A percentile compares a stretch with the other conserved stretches of the same genome.
phyloP scores from a whole-genome alignment of 2,113 vertebrate species.

The Thinocorus orbignyianus region DNA sequence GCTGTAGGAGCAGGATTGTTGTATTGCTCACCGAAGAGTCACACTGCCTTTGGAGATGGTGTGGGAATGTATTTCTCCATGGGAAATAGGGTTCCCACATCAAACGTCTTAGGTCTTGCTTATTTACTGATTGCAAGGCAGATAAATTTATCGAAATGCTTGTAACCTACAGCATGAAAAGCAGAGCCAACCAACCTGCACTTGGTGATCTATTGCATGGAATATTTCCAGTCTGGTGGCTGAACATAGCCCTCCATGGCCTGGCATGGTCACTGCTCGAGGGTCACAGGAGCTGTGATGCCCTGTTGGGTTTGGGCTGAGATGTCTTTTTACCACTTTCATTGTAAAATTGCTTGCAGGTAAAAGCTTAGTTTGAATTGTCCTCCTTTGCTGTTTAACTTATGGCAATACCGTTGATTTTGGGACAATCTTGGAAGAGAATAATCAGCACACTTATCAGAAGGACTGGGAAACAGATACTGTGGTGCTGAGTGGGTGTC shows the following conservation, averaged over 20 bases:
- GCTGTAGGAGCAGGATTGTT: background rate
- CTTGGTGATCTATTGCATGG: background rate
- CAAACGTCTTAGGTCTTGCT: background rate
- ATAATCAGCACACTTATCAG: background rate
- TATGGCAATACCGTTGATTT: background rate
- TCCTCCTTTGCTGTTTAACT: background rate
- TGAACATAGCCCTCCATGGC: background rate
- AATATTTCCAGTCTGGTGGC: background rate
- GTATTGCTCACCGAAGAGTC: background rate
- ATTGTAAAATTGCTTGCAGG: background rate
- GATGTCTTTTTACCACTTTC: background rate
- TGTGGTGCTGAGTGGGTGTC: constrained; percentile 11
- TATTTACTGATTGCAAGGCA: background rate
- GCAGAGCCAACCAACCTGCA: background rate
- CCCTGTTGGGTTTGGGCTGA: background rate
- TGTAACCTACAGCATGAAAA: background rate
- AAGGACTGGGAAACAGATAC: constrained; percentile 36
- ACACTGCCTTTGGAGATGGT: background rate
- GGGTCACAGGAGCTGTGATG: background rate
- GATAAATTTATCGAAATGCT: background rate
- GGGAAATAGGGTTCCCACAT: background rate
- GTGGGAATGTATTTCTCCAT: background rate
- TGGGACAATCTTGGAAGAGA: constrained; percentile 13
- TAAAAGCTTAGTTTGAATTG: background rate
- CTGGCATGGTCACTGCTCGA: background rate